Base-by-base conservation (phyloP, 2,113 vertebrate genomes). In the Mionectes macconnelli region DNA sequence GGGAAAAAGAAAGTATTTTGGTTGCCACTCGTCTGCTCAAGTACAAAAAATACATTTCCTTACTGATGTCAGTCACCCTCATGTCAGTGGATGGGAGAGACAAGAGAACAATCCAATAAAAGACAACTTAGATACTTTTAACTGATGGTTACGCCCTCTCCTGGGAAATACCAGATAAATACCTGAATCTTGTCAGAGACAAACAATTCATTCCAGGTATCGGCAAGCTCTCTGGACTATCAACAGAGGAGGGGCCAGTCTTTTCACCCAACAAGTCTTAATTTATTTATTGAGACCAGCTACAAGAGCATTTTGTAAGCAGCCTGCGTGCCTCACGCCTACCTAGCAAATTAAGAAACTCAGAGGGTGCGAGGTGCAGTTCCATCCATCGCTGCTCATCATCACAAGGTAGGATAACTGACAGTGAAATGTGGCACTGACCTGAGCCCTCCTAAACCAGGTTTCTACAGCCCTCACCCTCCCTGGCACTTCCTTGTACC, bases 331-430 rank as follows among this genome's bases (percentile, higher is more conserved):
- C 9, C 69, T 57, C 20, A 44, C 0, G 2, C 13, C 79, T 3
- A 2, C 63, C 49, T 47, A 74, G n/a, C 28, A 72, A 59, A 74
- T 17, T 37, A 67, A 74, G 50, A 70, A 53, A 50, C 25, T 42
- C 2, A 3, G n/a, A 74, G 62, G 70, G 19, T 3, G 9, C 60
- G 37, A 74, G 28, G 22, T 33, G 40, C 4, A 0, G 68, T 23
- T 74, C 52, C 2, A 2, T 18, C n/a, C 24, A 16, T 4, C 3
- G 1, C 40, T 33, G 45, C 55, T 14, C 1, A 0, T 9, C 0
- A 0, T 18, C 9, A 12, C n/a, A 63, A 84, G 18, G 10, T 0
- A 31, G 23, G 68, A 37, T 6, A 76, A 83, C 0, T 6, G 39
- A 33, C 0, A 0, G n/a, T 27, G 45, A 49, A 66, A 90, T 0